Conservation (phyloP, 2,888 invertebrate species). For the Anaspis maculata region DNA sequence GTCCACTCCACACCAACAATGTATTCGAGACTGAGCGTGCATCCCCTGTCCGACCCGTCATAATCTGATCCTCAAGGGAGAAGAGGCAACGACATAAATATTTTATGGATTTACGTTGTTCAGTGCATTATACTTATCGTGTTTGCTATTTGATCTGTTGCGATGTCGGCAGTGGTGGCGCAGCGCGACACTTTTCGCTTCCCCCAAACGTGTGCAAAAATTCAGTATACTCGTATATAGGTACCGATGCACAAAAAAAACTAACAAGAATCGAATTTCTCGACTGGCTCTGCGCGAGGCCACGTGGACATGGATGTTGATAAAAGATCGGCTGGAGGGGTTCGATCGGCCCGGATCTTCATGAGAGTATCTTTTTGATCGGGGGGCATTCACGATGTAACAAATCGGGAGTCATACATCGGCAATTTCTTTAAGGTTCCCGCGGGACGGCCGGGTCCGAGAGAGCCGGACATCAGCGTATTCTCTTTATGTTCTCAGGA, state of each 20-base stretch:
- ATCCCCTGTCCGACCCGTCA: slow-evolving; percentile 33
- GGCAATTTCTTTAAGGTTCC: slow-evolving; percentile 44
- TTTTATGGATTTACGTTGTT: slow-evolving; percentile 45
- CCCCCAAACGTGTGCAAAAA: too few relatives aligned
- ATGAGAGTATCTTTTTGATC: slow-evolving; percentile 29
- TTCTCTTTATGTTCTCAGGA: slow-evolving; percentile 43
- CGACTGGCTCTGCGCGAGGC: too few relatives aligned
- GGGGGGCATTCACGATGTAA: slow-evolving; percentile 33
- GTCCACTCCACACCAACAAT: too few relatives aligned
- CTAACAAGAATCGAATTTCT: too few relatives aligned
- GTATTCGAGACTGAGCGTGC: too few relatives aligned
- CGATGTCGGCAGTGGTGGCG: too few relatives aligned
- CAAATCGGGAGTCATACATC: slow-evolving; percentile 42
- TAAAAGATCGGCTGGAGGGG: too few relatives aligned
- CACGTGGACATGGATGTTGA: too few relatives aligned
- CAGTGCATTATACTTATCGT: slow-evolving; percentile 44
- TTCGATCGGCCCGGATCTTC: too few relatives aligned
- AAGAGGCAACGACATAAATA: slow-evolving; percentile 39
- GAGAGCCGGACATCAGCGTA: slow-evolving; percentile 41
- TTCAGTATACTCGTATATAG: too few relatives aligned
- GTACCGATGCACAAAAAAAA: too few relatives aligned
- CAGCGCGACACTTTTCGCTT: too few relatives aligned
- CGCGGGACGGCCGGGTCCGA: slow-evolving; percentile 30
- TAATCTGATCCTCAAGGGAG: slow-evolving; percentile 41
- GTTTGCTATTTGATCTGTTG: slow-evolving; percentile 41